Conservation (phyloP, 1,140 invertebrate genomes). For the Diorhabda elongata region DNA sequence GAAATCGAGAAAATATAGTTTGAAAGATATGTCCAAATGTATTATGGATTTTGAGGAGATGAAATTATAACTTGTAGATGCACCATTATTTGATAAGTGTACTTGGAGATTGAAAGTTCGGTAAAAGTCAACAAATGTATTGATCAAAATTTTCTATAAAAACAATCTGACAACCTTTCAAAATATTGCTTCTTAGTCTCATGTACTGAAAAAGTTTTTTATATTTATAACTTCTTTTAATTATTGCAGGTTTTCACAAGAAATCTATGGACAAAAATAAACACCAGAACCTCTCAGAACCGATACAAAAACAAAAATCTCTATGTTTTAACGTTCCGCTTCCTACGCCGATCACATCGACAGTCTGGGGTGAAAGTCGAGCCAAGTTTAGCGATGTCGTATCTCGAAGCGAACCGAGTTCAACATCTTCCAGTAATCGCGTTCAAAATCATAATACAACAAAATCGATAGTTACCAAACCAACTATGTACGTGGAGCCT, state of each 20-base stretch:
- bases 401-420: slow-evolving; percentile 42
- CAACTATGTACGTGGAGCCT: slow-evolving; percentile 45
- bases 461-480: slow-evolving; percentile 29
- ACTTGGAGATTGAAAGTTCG: too few relatives aligned
- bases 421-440: slow-evolving; percentile 13
- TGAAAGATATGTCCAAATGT: too few relatives aligned
- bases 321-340: slow-evolving; percentile 19
- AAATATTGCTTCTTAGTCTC: too few relatives aligned
- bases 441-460: slow-evolving; percentile 19
- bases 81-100: too few relatives aligned
- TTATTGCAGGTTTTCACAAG: slow-evolving; percentile 17
- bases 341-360: slow-evolving; percentile 24
- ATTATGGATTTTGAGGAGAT: too few relatives aligned
- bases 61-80: too few relatives aligned
- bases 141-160: too few relatives aligned
- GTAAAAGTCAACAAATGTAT: too few relatives aligned
- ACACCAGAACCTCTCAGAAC: not conserved
- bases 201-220: too few relatives aligned
- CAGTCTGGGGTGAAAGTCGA: slow-evolving; percentile 52
- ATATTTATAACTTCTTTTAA: too few relatives aligned
- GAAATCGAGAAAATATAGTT: too few relatives aligned
- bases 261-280: slow-evolving; percentile 18
- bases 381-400: slow-evolving; percentile 59
- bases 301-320: slow-evolving; percentile 12
- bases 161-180: too few relatives aligned